These are phyloP conservation scores for Eulemur rubriventer DNA, from an alignment of 2,797 vertebrate species.

Conservation along the genomic window DNA sequence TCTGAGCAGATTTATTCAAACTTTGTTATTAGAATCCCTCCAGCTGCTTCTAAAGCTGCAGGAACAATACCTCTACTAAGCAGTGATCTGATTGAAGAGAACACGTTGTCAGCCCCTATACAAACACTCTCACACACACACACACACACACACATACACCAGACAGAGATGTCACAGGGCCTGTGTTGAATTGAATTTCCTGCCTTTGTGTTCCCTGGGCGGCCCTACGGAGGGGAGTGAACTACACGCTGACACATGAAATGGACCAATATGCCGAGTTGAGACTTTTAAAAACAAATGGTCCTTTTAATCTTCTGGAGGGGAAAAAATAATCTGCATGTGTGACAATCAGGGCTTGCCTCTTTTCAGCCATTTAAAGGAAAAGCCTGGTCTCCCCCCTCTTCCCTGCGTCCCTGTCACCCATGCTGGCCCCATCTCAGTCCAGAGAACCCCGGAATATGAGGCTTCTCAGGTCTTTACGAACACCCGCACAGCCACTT, in stretches of 20 bases:
- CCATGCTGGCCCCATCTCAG: rapidly evolving
- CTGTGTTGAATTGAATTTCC: neutral
- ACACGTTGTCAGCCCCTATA: neutral
- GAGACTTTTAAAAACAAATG: neutral
- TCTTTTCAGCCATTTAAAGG: neutral
- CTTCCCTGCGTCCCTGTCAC: neutral
- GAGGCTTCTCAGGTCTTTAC: neutral
- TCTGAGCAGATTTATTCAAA: neutral
- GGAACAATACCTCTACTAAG: neutral
- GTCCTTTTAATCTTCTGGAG: neutral
- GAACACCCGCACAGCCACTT: rapidly evolving
- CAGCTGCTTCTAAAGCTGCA: neutral
- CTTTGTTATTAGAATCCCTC: neutral
- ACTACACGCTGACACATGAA: neutral
- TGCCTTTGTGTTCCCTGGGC: neutral
- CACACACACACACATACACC: neutral
- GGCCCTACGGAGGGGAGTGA: rapidly evolving
- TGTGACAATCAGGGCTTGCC: neutral
- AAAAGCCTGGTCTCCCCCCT: neutral
- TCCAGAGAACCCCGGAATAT: neutral
- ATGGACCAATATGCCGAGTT: neutral
- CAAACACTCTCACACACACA: neutral
- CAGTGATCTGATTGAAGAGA: neutral
- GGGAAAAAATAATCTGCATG: neutral
- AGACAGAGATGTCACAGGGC: neutral